Conservation (phyloP, 2,797 vertebrate genomes). For the Tokudaia muenninki region DNA sequence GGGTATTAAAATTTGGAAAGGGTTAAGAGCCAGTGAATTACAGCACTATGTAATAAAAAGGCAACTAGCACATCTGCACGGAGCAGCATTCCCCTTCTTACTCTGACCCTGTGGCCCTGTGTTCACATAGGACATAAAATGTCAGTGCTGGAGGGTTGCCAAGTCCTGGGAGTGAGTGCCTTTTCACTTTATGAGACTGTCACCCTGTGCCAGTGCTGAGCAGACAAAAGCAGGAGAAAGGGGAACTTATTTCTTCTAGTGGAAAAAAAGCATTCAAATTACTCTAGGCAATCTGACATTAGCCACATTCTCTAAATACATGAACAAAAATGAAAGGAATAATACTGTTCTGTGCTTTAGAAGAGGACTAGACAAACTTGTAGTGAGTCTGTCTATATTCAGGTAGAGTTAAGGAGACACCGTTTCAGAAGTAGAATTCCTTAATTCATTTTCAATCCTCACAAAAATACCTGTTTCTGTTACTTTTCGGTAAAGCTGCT, state of each 20-base stretch:
- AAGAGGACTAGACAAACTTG: neutral
- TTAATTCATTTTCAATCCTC: conserved; percentile 26
- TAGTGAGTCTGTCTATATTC: neutral
- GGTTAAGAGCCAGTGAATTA: conserved; percentile 57
- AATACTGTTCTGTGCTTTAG: neutral
- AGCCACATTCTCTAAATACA: neutral
- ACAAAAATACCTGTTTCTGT: neutral
- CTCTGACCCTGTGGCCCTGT: neutral
- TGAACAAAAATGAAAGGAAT: neutral
- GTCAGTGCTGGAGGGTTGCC: neutral
- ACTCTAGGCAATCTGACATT: conserved; percentile 10
- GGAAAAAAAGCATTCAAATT: conserved; percentile 58
- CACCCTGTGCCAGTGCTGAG: conserved; percentile 34
- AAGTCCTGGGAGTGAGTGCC: conserved; percentile 15
- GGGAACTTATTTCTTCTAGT: conserved; percentile 14
- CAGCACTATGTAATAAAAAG: neutral
- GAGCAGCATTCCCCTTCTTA: neutral
- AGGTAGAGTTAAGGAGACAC: neutral
- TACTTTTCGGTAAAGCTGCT: neutral
- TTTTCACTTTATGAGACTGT: conserved; percentile 59
- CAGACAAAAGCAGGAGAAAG: conserved; percentile 32
- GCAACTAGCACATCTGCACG: neutral
- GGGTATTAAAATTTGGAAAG: conserved; percentile 59
- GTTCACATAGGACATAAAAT: neutral
- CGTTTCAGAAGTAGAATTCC: conserved; percentile 37